phyloP scores from a whole-genome alignment of 2,888 invertebrate species.

The Byasa hedistus region DNA sequence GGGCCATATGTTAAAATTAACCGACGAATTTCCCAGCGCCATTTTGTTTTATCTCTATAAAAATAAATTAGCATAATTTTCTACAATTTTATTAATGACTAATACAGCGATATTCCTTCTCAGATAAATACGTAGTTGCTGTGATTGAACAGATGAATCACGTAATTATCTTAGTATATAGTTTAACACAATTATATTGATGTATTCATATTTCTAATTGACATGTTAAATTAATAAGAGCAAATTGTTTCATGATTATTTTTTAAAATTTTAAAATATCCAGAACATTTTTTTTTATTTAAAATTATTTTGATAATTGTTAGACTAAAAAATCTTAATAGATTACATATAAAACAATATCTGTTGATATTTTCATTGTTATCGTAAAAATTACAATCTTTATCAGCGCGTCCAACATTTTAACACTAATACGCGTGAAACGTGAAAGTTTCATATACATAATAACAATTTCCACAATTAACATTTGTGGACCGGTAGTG shows the following conservation, averaged over 20 bases:
- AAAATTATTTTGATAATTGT: background rate
- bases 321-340: background rate
- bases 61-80: background rate
- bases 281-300: background rate
- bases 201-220: background rate
- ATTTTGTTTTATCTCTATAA: slow-evolving; percentile 25
- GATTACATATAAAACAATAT: background rate
- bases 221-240: too few relatives aligned
- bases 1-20: slow-evolving; percentile 30
- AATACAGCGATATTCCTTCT: background rate
- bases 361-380: slow-evolving; percentile 11
- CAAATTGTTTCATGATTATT: too few relatives aligned
- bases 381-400: slow-evolving; percentile 25
- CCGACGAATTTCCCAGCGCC: slow-evolving; percentile 27
- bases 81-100: background rate
- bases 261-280: too few relatives aligned
- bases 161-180: background rate
- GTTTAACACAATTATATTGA: background rate
- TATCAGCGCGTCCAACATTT: slow-evolving; percentile 15
- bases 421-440: slow-evolving; percentile 12
- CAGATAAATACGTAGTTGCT: background rate
- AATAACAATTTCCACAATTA: background rate
- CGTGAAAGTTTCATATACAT: background rate
- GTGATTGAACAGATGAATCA: background rate
- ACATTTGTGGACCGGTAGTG: background rate